Evolutionary conservation across 2,113 vertebrate species (phyloP).

Genomic region (Lampris megalopsis): DNA sequence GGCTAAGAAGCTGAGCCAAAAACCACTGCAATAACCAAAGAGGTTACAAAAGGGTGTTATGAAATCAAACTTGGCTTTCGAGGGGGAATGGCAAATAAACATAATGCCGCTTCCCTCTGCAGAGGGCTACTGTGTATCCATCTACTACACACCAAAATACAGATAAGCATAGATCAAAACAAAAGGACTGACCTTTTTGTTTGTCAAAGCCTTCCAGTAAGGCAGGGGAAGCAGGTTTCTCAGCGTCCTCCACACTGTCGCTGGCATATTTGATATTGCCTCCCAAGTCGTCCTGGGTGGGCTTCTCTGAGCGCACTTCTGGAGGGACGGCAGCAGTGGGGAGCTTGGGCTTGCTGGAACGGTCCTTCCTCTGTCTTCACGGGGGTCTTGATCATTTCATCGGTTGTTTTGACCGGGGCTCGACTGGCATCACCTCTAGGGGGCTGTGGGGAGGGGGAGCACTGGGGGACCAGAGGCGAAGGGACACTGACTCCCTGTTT

Average conservation of each 20-base stretch:
- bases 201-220: constrained; percentile 71
- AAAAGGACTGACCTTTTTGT: constrained; percentile 87
- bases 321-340: constrained; percentile 77
- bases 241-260: constrained; percentile 67
- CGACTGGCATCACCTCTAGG: constrained; percentile 40
- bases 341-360: constrained; percentile 79
- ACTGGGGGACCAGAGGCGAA: constrained; percentile 61
- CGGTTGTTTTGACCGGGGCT: constrained; percentile 56
- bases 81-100: not conserved
- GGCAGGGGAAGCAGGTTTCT: constrained; percentile 42
- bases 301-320: constrained; percentile 74
- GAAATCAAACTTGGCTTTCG: not conserved
- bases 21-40: constrained; percentile 31
- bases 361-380: constrained; percentile 85
- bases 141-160: not conserved
- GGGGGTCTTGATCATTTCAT: constrained; percentile 74
- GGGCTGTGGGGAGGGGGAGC: constrained; percentile 40
- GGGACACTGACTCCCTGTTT: constrained; percentile 72
- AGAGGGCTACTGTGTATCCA: not conserved
- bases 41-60: constrained; percentile 26
- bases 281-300: constrained; percentile 64
- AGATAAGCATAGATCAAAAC: not conserved
- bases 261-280: constrained; percentile 59
- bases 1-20: constrained; percentile 17
- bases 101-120: no score